Conservation (phyloP, 2,113 vertebrate species). For the Oreocharis arfaki region DNA sequence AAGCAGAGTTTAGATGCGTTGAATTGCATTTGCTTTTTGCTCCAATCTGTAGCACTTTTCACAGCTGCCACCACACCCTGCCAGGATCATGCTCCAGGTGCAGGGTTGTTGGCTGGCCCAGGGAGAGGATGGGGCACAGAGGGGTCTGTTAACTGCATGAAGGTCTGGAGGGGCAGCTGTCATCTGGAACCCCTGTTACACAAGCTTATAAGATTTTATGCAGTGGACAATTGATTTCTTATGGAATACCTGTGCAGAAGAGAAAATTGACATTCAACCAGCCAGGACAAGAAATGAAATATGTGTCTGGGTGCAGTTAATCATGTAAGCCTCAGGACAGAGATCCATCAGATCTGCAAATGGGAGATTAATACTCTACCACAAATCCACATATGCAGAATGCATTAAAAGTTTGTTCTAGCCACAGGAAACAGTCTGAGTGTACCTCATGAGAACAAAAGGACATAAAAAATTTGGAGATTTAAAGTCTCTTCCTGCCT, state of each 20-base stretch:
- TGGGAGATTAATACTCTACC: not conserved
- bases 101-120: not conserved
- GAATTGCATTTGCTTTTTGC: not conserved
- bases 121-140: not conserved
- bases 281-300: slow-evolving; percentile 37
- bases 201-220: not conserved
- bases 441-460: not conserved
- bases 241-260: not conserved
- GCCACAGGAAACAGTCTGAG: not conserved
- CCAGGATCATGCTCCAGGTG: not conserved
- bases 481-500: not conserved
- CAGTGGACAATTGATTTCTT: slow-evolving; percentile 21
- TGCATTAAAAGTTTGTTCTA: not conserved
- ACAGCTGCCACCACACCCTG: not conserved
- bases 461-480: not conserved
- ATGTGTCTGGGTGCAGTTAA: not conserved
- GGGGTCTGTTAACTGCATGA: not conserved
- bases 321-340: slow-evolving; percentile 29
- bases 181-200: not conserved
- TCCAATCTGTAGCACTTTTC: not conserved
- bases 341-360: slow-evolving; percentile 27
- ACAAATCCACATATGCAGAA: not conserved
- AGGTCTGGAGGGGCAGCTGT: not conserved
- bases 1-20: not conserved
- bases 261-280: slow-evolving; percentile 44